Conservation (phyloP, 1,140 invertebrate genomes). For the Pseudomyrmex flavicornis region DNA sequence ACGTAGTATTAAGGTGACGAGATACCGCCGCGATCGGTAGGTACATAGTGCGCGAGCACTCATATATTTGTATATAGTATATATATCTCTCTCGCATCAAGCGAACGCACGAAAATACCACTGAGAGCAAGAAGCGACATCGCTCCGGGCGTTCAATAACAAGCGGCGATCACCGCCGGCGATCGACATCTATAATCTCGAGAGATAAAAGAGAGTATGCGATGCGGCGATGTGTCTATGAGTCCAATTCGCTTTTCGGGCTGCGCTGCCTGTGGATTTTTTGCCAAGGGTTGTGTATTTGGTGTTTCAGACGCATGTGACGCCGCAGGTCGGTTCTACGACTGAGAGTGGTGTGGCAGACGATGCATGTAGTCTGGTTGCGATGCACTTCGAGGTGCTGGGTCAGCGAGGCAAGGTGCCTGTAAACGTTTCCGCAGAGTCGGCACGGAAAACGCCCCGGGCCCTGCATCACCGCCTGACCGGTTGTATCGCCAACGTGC, state of each 20-base stretch:
- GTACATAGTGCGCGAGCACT: background rate
- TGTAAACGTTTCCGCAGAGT: conserved; percentile 85
- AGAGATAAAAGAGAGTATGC: background rate
- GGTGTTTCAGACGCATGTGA: conserved; percentile 85
- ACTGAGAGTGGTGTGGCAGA: conserved; percentile 86
- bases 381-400: conserved; percentile 86
- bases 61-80: background rate
- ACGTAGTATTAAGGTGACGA: conserved; percentile 27
- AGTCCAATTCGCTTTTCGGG: conserved; percentile 80
- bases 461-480: conserved; percentile 85
- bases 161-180: conserved; percentile 15
- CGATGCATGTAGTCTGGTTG: conserved; percentile 86
- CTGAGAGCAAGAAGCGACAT: conserved; percentile 61
- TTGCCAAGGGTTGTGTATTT: conserved; percentile 83
- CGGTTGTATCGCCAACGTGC: conserved; percentile 84
- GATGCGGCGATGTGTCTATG: conserved; percentile 63
- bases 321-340: conserved; percentile 85
- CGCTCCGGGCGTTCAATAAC: conserved; percentile 38
- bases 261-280: conserved; percentile 83
- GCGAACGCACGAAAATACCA: conserved; percentile 18
- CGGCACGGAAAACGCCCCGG: conserved; percentile 85
- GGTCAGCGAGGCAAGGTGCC: conserved; percentile 85
- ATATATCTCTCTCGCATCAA: no score
- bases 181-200: conserved; percentile 15
- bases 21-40: background rate